Conservation (phyloP, 2,888 invertebrate genomes). For the Archaeoteleia sp. region DNA sequence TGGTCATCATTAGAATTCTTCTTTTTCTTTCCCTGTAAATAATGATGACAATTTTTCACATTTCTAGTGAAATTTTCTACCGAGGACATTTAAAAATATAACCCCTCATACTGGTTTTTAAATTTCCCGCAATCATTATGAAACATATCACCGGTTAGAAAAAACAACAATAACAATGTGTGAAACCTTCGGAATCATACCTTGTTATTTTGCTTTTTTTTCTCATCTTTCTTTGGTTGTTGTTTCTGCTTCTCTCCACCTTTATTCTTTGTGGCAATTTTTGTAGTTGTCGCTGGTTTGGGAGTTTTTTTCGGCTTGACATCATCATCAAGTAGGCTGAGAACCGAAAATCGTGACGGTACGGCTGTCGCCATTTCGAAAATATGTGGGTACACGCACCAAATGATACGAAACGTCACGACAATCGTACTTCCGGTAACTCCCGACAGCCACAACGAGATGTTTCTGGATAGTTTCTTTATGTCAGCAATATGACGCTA, state of each 20-base stretch:
- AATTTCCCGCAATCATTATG: constrained; percentile 34
- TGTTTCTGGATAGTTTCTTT: constrained; percentile 57
- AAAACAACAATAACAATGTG: constrained; percentile 57
- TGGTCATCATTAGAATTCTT: constrained; percentile 76
- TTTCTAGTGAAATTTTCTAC: neutral
- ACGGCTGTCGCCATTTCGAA: constrained; percentile 79
- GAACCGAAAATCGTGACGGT: constrained; percentile 84
- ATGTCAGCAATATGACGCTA: neutral
- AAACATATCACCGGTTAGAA: constrained; percentile 49
- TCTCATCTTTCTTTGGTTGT: constrained; percentile 65
- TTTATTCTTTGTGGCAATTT: constrained; percentile 67
- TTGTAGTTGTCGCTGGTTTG: constrained; percentile 62
- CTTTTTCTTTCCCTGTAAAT: constrained; percentile 75
- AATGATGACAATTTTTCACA: constrained; percentile 5
- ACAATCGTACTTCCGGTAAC: constrained; percentile 24
- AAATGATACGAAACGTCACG: constrained; percentile 30
- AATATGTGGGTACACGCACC: constrained; percentile 4
- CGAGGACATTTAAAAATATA: neutral
- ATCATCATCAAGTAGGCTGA: constrained; percentile 85
- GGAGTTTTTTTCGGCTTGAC: constrained; percentile 75
- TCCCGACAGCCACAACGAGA: no score
- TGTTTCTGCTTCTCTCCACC: constrained; percentile 62
- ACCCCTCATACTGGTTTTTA: constrained; percentile 1
- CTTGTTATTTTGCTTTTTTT: constrained; percentile 70
- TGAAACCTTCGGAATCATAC: constrained; percentile 46